Conservation (phyloP, 2,797 vertebrate genomes). For the Tenualosa thibaudeaui region DNA sequence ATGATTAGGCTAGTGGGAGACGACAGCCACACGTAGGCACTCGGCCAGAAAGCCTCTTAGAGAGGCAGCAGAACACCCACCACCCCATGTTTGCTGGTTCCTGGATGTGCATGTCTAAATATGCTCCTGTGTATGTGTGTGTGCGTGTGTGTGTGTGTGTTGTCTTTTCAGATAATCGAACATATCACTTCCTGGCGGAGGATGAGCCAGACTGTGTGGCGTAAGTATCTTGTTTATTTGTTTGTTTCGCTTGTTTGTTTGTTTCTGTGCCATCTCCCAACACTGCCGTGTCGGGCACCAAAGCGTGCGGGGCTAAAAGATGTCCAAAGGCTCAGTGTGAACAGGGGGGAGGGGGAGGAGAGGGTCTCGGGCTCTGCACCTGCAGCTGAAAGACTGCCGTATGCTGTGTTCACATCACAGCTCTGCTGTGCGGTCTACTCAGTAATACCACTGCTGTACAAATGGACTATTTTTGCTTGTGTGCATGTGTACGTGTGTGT, state of each 20-base stretch:
- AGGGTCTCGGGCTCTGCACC: too few species aligned
- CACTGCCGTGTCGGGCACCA: not conserved
- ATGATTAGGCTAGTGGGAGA: not conserved
- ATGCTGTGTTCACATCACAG: too few species aligned
- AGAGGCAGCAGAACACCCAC: not conserved
- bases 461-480: too few species aligned
- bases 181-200: slow-evolving; percentile 80
- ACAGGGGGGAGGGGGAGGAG: too few species aligned
- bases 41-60: not conserved
- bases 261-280: not conserved
- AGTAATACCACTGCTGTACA: not conserved
- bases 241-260: not conserved
- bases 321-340: not conserved
- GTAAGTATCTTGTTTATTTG: slow-evolving; percentile 66
- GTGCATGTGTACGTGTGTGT: too few species aligned
- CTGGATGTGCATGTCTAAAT: not conserved
- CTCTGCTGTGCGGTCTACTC: not conserved
- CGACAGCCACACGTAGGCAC: not conserved
- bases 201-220: slow-evolving; percentile 79
- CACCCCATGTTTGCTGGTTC: not conserved
- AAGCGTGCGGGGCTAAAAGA: not conserved
- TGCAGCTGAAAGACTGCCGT: too few species aligned
- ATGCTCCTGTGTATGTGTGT: not conserved
- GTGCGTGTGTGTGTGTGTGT: not conserved
- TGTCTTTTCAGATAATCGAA: slow-evolving; percentile 76